A percentile compares a stretch with the other conserved stretches of the same genome.
phyloP scores from a whole-genome alignment of 2,113 vertebrate species.

The Archocentrus centrarchus region DNA sequence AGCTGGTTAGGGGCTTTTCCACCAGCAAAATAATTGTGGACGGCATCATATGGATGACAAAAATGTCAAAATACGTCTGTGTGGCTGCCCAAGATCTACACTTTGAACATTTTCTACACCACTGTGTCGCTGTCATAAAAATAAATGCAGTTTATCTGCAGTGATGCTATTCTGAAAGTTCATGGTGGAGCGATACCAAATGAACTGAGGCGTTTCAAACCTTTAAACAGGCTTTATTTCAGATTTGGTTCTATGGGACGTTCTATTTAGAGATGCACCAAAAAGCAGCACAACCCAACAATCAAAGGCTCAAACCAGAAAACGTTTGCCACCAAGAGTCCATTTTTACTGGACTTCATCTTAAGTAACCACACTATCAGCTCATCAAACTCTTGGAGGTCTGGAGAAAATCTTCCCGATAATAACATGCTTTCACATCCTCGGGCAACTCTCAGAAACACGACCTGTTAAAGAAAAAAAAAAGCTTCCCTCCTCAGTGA shows the following conservation, averaged over 20 bases:
- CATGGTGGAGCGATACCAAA: background rate
- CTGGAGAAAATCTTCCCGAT: background rate
- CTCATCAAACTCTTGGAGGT: background rate
- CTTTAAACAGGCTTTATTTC: background rate
- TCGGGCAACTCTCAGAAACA: background rate
- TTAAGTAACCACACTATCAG: background rate
- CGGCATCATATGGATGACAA: background rate
- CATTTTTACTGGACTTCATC: background rate
- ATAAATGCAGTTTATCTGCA: background rate
- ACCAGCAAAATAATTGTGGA: background rate
- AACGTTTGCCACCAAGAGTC: background rate
- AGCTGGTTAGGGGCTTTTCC: background rate
- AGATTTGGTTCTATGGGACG: background rate
- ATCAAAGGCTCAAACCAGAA: background rate
- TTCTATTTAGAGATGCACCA: background rate
- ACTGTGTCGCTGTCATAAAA: background rate
- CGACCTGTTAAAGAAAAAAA: background rate
- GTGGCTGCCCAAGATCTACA: background rate
- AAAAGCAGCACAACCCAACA: background rate
- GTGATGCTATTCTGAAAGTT: background rate
- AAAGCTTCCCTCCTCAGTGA: background rate
- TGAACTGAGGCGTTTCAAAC: rapidly evolving
- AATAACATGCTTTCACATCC: background rate
- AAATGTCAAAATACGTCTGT: background rate
- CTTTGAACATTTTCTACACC: no score